A percentile compares a stretch with the other conserved stretches of the same genome.
phyloP scores from a whole-genome alignment of 2,797 vertebrate species.

The Ataeniobius toweri region DNA sequence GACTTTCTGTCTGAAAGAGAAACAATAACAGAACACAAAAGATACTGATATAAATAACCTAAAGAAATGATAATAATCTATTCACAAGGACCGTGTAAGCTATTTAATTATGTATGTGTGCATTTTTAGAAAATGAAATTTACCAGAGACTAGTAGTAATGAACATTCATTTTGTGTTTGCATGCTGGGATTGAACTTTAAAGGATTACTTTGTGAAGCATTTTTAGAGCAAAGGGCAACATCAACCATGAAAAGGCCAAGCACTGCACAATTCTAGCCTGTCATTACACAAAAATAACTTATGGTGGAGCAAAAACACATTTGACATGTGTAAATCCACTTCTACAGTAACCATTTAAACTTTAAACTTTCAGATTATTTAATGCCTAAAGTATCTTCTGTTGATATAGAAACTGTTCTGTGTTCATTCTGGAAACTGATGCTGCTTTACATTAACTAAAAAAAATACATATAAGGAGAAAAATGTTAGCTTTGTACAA shows the following conservation, averaged over 20 bases:
- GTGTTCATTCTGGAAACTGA: background rate
- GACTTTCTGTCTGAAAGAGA: constrained; percentile 69
- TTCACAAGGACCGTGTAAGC: background rate
- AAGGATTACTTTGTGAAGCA: background rate
- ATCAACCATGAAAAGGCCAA: constrained; percentile 16
- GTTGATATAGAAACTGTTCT: background rate
- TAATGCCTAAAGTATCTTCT: background rate
- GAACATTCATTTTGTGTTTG: background rate
- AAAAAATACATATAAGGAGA: background rate
- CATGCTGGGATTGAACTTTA: background rate
- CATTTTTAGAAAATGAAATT: too few relatives aligned
- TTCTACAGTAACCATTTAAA: background rate
- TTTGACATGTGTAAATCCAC: constrained; percentile 1
- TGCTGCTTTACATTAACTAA: background rate
- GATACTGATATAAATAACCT: background rate
- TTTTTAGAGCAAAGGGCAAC: constrained; percentile 10
- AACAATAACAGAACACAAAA: constrained; percentile 19
- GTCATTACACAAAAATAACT: constrained; percentile 50
- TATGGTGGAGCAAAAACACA: constrained; percentile 4
- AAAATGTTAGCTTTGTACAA: background rate
- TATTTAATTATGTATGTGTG: background rate
- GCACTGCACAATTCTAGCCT: constrained; percentile 24
- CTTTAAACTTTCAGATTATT: background rate
- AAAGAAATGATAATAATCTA: background rate
- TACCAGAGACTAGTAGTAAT: background rate